Percentiles rank a stretch among this genome's conserved stretches.
phyloP scores from a whole-genome alignment of 2,888 invertebrate species.

The Xanthia togata region DNA sequence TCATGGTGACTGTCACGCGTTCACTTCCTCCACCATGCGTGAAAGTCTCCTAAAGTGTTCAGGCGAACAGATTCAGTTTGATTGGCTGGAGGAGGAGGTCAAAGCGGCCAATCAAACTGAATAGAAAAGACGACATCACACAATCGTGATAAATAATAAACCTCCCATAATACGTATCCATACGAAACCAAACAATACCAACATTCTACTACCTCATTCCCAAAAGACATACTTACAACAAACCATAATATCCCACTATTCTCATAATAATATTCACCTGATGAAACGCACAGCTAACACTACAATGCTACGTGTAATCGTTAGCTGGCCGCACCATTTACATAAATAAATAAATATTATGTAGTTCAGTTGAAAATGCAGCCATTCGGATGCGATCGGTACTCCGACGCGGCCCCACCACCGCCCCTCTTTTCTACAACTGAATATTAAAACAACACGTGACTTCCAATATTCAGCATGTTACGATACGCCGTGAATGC shows the following conservation, averaged over 20 bases:
- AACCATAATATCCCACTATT: constrained; percentile 3
- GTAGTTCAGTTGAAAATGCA: constrained; percentile 59
- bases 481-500: constrained; percentile 64
- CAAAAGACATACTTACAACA: background rate
- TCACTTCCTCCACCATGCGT: too few relatives aligned
- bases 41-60: too few relatives aligned
- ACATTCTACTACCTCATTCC: constrained; percentile 2
- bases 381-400: constrained; percentile 65
- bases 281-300: constrained; percentile 49
- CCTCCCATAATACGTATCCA: background rate
- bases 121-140: background rate
- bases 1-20: too few relatives aligned
- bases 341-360: constrained; percentile 67
- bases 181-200: background rate
- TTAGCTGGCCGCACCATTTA: constrained; percentile 49
- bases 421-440: constrained; percentile 67
- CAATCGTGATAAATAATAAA: background rate
- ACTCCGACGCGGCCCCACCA: constrained; percentile 43
- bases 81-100: too few relatives aligned
- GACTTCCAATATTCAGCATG: constrained; percentile 72
- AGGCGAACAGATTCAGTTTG: too few relatives aligned
- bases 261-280: constrained; percentile 54
- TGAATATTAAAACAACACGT: constrained; percentile 72
- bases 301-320: constrained; percentile 54
- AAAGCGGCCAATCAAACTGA: background rate